Percentiles rank a stretch among this genome's conserved stretches.
Conservation (phyloP, 2,888 invertebrate genomes). For the Stenchaetothrips biformis region DNA sequence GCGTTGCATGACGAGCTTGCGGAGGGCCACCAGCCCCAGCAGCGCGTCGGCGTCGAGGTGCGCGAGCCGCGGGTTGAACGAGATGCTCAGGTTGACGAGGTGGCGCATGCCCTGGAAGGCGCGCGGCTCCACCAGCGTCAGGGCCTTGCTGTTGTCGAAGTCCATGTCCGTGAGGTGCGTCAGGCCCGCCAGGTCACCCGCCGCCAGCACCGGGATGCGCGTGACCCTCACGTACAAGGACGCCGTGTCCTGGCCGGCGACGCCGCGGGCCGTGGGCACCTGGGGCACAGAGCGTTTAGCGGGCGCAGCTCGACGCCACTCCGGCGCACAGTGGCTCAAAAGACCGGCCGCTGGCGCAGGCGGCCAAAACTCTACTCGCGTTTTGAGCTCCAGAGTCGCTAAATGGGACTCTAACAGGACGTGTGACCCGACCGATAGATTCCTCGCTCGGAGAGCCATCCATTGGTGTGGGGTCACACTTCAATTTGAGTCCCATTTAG, state of each 20-base stretch:
- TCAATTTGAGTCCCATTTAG: too few relatives aligned
- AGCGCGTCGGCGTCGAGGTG: background rate
- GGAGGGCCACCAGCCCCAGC: slow-evolving; percentile 18
- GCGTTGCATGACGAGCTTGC: background rate
- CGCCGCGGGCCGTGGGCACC: too few relatives aligned
- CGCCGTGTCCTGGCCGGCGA: background rate
- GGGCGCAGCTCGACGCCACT: too few relatives aligned
- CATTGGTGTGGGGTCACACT: too few relatives aligned
- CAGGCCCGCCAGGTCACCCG: background rate
- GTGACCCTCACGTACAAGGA: background rate
- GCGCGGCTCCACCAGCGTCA: background rate
- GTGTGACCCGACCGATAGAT: too few relatives aligned
- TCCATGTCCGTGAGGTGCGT: background rate
- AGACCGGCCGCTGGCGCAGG: too few relatives aligned
- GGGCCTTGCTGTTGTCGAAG: background rate
- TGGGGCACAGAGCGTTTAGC: too few relatives aligned
- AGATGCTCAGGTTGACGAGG: slow-evolving; percentile 26
- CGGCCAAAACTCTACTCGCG: too few relatives aligned
- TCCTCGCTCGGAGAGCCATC: too few relatives aligned
- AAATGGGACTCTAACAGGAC: too few relatives aligned
- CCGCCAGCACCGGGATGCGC: background rate
- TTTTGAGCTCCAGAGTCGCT: too few relatives aligned
- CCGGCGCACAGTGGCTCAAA: too few relatives aligned
- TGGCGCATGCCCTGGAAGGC: slow-evolving; percentile 20
- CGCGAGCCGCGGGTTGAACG: slow-evolving; percentile 16